Conservation (phyloP, 2,113 vertebrate genomes). For the Zootoca vivipara region DNA sequence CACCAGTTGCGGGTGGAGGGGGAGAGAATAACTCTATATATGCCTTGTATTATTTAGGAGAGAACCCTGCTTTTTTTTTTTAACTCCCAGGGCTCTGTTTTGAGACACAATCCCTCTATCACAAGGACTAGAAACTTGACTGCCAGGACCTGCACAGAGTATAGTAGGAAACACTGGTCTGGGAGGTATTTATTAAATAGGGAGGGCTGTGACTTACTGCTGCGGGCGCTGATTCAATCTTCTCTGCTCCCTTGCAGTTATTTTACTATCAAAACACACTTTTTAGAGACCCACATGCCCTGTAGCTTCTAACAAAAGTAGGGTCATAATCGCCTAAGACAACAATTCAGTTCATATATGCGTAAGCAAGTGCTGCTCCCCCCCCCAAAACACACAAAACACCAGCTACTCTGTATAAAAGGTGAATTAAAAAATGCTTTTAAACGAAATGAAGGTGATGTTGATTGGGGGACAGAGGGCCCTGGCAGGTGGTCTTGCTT, state of each 20-base stretch:
- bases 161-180: not conserved
- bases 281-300: not conserved
- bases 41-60: no score
- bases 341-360: not conserved
- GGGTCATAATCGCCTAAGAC: not conserved
- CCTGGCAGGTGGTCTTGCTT: not conserved
- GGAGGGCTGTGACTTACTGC: not conserved
- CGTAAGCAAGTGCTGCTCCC: not conserved
- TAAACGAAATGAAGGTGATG: not conserved
- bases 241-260: not conserved
- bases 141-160: not conserved
- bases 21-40: no score
- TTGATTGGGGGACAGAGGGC: not conserved
- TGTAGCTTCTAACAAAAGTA: no score
- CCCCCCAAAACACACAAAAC: not conserved
- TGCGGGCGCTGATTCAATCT: not conserved
- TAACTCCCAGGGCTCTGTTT: no score
- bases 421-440: no score
- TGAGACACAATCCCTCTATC: not conserved
- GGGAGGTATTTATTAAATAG: not conserved
- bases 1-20: no score
- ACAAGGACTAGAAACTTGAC: not conserved
- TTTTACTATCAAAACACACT: not conserved
- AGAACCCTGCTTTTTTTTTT: no score
- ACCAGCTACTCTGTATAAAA: no score